phyloP scores from a whole-genome alignment of 2,888 invertebrate species.

The Alloplasta piceator region DNA sequence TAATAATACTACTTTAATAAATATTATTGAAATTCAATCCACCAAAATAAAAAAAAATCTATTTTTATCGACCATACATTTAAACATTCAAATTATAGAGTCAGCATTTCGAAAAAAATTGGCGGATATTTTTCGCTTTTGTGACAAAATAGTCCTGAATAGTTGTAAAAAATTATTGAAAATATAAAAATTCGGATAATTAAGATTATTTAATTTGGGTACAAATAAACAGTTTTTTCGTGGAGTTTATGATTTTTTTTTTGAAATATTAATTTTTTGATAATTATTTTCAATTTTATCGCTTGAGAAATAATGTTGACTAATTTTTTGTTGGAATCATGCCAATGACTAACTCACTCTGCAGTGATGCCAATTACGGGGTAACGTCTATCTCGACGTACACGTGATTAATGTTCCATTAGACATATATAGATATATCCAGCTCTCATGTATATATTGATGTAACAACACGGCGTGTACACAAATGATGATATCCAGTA shows the following conservation, averaged over 20 bases:
- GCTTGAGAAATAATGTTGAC: too few species aligned
- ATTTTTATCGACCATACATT: too few species aligned
- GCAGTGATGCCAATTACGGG: background rate
- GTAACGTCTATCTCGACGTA: background rate
- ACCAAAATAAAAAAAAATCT: too few species aligned
- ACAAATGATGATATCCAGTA: slow-evolving; percentile 15
- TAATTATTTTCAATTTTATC: background rate
- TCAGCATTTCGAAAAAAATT: too few species aligned
- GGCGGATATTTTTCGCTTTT: too few species aligned
- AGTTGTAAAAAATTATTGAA: too few species aligned
- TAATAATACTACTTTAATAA: too few species aligned
- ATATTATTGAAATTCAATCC: too few species aligned
- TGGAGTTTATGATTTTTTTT: background rate
- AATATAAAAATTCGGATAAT: too few species aligned
- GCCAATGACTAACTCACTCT: background rate
- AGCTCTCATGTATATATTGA: slow-evolving; percentile 5
- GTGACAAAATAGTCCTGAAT: too few species aligned
- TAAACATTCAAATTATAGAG: too few species aligned
- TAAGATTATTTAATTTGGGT: too few species aligned
- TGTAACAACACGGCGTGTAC: slow-evolving; percentile 13
- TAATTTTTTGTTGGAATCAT: background rate
- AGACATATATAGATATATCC: background rate
- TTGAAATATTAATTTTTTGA: background rate
- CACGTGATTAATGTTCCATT: background rate
- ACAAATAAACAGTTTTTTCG: background rate